These are phyloP conservation scores for Hedychridium roseum DNA, from an alignment of 2,888 invertebrate genomes.

Conservation along the genomic window DNA sequence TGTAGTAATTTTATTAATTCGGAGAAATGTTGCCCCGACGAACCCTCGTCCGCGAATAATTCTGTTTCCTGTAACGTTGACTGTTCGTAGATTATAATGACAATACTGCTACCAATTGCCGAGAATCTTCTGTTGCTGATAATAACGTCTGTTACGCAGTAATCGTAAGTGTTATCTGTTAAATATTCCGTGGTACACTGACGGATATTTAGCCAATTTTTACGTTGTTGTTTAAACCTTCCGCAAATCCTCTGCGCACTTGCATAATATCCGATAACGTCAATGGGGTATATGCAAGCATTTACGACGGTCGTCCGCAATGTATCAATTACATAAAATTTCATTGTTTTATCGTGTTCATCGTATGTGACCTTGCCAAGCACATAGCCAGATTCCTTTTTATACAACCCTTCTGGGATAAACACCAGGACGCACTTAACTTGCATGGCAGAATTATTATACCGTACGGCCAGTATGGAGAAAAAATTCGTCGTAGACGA, in stretches of 20 bases:
- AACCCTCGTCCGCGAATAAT: constrained; percentile 36
- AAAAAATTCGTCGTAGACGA: too few species aligned
- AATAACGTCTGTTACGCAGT: constrained; percentile 39
- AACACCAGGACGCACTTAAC: constrained; percentile 54
- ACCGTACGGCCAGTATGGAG: not conserved
- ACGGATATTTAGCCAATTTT: constrained; percentile 53
- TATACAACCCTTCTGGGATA: constrained; percentile 44
- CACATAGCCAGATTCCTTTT: constrained; percentile 46
- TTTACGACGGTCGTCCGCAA: constrained; percentile 24
- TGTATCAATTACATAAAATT: constrained; percentile 50
- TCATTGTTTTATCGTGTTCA: constrained; percentile 35
- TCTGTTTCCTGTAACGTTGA: constrained; percentile 51
- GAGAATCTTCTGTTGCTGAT: constrained; percentile 40
- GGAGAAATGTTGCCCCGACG: constrained; percentile 50
- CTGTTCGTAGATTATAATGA: constrained; percentile 55
- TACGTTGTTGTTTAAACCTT: constrained; percentile 28
- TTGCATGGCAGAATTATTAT: not conserved
- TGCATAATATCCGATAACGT: constrained; percentile 52
- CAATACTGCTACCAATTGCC: constrained; percentile 28
- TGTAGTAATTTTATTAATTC: constrained; percentile 52
- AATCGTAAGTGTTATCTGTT: constrained; percentile 29
- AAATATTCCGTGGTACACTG: not conserved
- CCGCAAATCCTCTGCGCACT: constrained; percentile 21
- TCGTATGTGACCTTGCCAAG: constrained; percentile 49
- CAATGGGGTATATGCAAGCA: constrained; percentile 22